Base-by-base conservation (phyloP, 2,888 invertebrate species). In the Tenthredo livida region DNA sequence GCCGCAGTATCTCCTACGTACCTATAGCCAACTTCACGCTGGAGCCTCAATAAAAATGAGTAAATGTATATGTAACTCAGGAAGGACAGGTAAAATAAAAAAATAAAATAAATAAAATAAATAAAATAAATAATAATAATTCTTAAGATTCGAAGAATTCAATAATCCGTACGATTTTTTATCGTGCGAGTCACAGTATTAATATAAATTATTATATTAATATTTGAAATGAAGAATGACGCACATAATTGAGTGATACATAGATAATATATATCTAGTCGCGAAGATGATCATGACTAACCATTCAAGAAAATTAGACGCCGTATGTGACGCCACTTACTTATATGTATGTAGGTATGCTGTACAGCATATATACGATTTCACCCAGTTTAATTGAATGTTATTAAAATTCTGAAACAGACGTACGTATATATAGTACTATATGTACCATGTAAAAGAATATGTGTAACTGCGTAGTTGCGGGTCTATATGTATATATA, bases 391-490 rank as follows among this genome's bases (percentile, higher is more conserved):
- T 67, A 29, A 33, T 67, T 33, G 5, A 67, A 67, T 67, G 67
- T 33, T 67, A 67, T 67, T 67, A 33, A 33, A 29, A 67, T 33
- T 67, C 29, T 33, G 10, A 15, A 17, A 33, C 67, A 33, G 33
- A 67, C 33, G 10, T 21, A 10, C 29, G 12, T 33, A 6, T 67
- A 67, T 2, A 12, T 61, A 29, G n/a, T n/a, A n/a, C n/a, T 21
- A 10, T 61, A 61, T 29, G 10, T 15, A 25, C 21, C 21, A 70
- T 70, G 7, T 37, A 40, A 37, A 37, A 2, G 33, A 37, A 33
- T 33, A 15, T 29, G 37, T 37, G 40, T 25, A 67, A 73, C 73
- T 73, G 73, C 73, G 73, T 43, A 73, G 73, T 43, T 73, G n/a
- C n/a, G 37, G 40, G 12, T 73, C 3, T 2, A 17, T 37, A n/a